Evolutionary conservation across 2,113 vertebrate species (phyloP).

Genomic region (Bagarius yarrelli): DNA sequence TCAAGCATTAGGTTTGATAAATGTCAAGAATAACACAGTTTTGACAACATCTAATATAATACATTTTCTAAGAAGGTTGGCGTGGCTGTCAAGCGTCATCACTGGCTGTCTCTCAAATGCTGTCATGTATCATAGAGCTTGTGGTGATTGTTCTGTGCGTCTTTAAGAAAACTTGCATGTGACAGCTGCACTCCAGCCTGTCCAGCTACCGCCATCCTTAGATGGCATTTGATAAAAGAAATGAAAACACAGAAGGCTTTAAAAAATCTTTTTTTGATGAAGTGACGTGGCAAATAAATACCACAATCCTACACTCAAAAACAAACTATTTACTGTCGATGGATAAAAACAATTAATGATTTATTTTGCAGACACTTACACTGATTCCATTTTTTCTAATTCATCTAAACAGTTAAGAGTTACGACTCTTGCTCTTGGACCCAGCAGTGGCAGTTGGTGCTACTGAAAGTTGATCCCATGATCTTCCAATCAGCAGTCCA

Average conservation of each 20-base stretch:
- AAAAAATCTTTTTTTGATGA: not conserved
- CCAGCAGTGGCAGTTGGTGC: too few species aligned
- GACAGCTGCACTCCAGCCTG: not conserved
- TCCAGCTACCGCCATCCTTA: not conserved
- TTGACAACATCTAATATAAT: constrained; percentile 16
- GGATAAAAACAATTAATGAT: too few species aligned
- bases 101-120: constrained; percentile 8
- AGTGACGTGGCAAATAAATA: not conserved
- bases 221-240: not conserved
- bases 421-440: too few species aligned
- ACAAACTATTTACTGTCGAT: too few species aligned
- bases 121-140: constrained; percentile 8
- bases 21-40: not conserved
- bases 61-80: not conserved
- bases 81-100: not conserved
- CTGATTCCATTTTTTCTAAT: too few species aligned
- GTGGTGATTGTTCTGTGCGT: not conserved
- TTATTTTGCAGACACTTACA: too few species aligned
- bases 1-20: not conserved
- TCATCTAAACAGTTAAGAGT: too few species aligned
- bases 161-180: not conserved
- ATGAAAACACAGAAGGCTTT: not conserved
- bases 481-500: too few species aligned
- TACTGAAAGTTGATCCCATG: too few species aligned
- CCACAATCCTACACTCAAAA: too few species aligned